Evolutionary conservation across 1,140 invertebrate genomes (phyloP).

Genomic region (Lasaia peninsularis): DNA sequence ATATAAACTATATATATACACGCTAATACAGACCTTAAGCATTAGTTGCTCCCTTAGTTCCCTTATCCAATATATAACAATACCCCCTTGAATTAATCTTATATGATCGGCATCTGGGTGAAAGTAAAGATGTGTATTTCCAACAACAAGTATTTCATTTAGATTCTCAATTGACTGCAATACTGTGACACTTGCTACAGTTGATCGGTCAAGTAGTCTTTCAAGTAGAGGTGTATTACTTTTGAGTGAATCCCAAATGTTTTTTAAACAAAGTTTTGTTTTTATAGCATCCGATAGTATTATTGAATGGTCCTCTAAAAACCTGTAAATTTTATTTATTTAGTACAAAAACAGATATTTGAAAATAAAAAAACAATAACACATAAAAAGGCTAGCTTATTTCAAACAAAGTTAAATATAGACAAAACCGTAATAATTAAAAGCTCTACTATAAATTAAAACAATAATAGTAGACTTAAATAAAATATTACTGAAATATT

Average conservation of each 20-base stretch:
- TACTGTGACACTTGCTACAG: constrained; percentile 80
- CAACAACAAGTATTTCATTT: constrained; percentile 83
- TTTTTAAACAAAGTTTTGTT: constrained; percentile 75
- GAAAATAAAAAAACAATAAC: too few species aligned
- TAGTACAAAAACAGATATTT: constrained; percentile 18
- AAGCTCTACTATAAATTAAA: too few species aligned
- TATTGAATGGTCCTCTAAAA: constrained; percentile 45
- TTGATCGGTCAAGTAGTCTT: constrained; percentile 80
- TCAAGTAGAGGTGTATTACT: constrained; percentile 79
- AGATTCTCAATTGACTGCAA: constrained; percentile 80
- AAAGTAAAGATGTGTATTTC: constrained; percentile 95
- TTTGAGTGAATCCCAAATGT: constrained; percentile 80
- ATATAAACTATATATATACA: not conserved
- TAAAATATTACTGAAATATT: too few species aligned
- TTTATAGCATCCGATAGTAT: constrained; percentile 80
- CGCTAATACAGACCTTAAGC: constrained; percentile 58
- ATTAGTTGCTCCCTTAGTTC: constrained; percentile 57
- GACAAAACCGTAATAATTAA: too few species aligned
- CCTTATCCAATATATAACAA: constrained; percentile 79
- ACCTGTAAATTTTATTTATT: constrained; percentile 31
- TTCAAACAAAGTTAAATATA: too few species aligned
- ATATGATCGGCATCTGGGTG: constrained; percentile 93
- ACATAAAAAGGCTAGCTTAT: too few species aligned
- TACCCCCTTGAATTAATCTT: constrained; percentile 86
- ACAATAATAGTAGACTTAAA: too few species aligned